Percentiles rank a stretch among this genome's conserved stretches.
Evolutionary conservation across 2,113 vertebrate species (phyloP).

Genomic region (Ancistrus triradiatus): DNA sequence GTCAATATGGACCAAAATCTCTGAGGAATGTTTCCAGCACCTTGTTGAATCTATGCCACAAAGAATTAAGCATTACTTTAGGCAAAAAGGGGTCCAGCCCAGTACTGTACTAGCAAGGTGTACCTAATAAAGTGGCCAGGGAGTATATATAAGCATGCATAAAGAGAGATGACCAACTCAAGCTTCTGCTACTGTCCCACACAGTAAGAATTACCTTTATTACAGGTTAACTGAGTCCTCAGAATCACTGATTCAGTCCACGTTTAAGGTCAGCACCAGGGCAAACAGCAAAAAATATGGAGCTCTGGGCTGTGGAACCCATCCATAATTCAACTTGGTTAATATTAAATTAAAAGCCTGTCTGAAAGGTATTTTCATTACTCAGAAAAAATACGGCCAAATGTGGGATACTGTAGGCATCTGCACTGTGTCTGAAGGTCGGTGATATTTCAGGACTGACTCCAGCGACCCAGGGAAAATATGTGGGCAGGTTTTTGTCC

Average conservation of each 20-base stretch:
- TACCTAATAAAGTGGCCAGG: no score
- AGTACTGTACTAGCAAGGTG: no score
- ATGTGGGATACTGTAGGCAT: neutral
- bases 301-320: neutral
- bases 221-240: neutral
- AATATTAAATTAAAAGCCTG: neutral
- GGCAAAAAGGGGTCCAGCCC: no score
- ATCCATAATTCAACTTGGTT: neutral
- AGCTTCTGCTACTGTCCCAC: neutral
- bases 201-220: neutral
- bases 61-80: no score
- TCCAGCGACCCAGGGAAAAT: neutral
- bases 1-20: no score
- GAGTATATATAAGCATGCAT: no score
- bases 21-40: no score
- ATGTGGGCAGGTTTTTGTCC: conserved; percentile 12
- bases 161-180: neutral
- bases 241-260: neutral
- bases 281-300: neutral
- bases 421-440: neutral
- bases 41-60: no score
- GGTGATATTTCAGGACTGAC: conserved; percentile 3
- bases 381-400: neutral
- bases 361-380: neutral
- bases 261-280: neutral